A percentile compares a stretch with the other conserved stretches of the same genome.
These are phyloP conservation scores for Pristiophorus japonicus DNA, from an alignment of 2,113 vertebrate species.

Conservation along the genomic window DNA sequence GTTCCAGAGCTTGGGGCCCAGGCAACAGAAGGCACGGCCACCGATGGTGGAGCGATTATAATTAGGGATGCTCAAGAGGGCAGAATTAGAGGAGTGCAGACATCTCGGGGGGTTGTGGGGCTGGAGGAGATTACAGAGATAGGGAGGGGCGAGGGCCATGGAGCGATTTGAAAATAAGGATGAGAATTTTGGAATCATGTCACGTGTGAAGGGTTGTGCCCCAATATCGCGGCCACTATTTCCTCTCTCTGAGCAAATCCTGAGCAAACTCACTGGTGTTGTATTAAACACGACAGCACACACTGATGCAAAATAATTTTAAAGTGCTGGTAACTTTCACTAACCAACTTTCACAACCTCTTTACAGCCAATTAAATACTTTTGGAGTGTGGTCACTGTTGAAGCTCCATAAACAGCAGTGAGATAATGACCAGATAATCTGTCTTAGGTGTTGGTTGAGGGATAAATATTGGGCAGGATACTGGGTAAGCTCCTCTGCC, in stretches of 20 bases:
- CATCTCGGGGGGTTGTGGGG: too few species aligned
- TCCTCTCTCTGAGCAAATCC: neutral
- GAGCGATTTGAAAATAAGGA: too few species aligned
- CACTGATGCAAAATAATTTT: neutral
- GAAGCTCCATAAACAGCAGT: neutral
- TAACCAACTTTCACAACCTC: neutral
- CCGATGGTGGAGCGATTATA: too few species aligned
- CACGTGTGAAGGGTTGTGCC: neutral
- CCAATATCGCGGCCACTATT: neutral
- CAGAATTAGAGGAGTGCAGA: too few species aligned
- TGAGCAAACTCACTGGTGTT: neutral
- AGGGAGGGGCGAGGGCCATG: too few species aligned
- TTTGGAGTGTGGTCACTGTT: neutral
- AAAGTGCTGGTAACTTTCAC: neutral
- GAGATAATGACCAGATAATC: too few species aligned
- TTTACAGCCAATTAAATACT: neutral
- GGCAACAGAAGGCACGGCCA: too few species aligned
- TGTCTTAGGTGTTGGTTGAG: neutral
- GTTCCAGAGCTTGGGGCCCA: too few species aligned
- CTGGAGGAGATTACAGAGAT: too few species aligned
- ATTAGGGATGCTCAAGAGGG: too few species aligned
- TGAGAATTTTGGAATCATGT: too few species aligned
- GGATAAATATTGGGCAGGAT: neutral
- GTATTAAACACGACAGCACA: neutral
- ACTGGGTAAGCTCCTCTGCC: neutral